Evolutionary conservation across 2,888 invertebrate species (phyloP), one percentile per base, ranked within the genome.

Genomic region (Lapara coniferarum): DNA sequence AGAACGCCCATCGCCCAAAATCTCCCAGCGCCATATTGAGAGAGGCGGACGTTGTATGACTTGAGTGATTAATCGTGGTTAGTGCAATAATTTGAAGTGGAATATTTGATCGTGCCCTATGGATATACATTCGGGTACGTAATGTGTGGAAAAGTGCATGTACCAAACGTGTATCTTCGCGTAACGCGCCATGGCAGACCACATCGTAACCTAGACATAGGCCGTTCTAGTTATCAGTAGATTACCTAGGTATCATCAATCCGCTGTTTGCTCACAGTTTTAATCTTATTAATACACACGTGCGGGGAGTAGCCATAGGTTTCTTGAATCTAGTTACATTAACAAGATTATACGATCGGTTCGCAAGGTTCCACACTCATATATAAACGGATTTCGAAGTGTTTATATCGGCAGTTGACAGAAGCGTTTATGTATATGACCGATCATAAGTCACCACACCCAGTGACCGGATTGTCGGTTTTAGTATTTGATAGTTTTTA

Each of bases 241-340:
- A 94, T 94, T 92, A 90, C 91, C 90, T 91, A 92, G 91, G 91
- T 90, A 93, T 94, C 94, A 91, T 92, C 93, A 93, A 94, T 93
- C 92, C 92, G 91, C 94, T 94, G 93, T 94, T 93, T 93, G 93
- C 93, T 94, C 94, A 94, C 90, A 90, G 89, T 92, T 95, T 95
- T 95, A 95, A 95, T 95, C 95, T 95, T 94, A 95, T 95, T 95
- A 95, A 93, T 95, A 94, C 93, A 95, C 95, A 95, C 95, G 95
- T 95, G 95, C 94, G 92, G 91, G 88, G 87, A 92, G 90, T 92
- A 93, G 93, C 91, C 93, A 94, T 94, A 94, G 95, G 96, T 96
- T 96, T 96, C 96, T 94, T 93, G 95, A 96, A 96, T 96, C 96
- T 95, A 95, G 95, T 96, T 96, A 96, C 94, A 94, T 94, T 96